Percentiles rank a stretch among this genome's conserved stretches.
Conservation (phyloP, 2,113 vertebrate species). For the Toxotes jaculatrix region DNA sequence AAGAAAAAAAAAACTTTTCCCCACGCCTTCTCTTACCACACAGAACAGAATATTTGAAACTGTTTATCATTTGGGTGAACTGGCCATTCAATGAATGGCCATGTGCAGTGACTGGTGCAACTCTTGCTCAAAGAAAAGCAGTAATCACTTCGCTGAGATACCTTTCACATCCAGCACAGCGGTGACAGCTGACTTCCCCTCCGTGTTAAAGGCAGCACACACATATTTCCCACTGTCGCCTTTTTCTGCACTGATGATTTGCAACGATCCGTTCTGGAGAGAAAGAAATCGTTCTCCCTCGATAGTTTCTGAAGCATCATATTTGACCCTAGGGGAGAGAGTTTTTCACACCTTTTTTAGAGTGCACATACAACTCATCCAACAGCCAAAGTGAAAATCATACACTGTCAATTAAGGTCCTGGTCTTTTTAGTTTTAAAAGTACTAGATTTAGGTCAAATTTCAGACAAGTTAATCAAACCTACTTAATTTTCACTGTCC, state of each 20-base stretch:
- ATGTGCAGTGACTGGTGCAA: background rate
- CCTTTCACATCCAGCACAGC: constrained; percentile 92
- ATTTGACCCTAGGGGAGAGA: constrained; percentile 84
- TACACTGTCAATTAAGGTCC: background rate
- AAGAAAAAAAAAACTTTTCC: background rate
- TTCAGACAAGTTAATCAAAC: background rate
- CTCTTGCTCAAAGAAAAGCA: background rate
- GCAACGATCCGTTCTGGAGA: constrained; percentile 86
- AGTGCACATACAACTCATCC: background rate
- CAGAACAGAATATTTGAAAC: background rate
- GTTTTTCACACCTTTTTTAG: constrained; percentile 26
- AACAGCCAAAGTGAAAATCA: constrained; percentile 1
- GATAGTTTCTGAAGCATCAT: constrained; percentile 78
- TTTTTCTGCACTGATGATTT: constrained; percentile 82
- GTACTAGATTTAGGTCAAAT: background rate
- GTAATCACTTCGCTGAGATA: constrained; percentile 68
- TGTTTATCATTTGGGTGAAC: background rate
- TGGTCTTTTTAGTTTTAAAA: background rate
- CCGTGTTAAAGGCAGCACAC: constrained; percentile 87
- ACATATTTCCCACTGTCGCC: constrained; percentile 89
- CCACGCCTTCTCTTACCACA: background rate
- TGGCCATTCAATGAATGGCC: constrained; percentile 8
- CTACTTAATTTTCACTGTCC: background rate
- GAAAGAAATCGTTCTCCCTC: constrained; percentile 72
- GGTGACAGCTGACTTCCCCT: constrained; percentile 85